Base-by-base conservation (phyloP, 2,113 vertebrate genomes). In the Embiotoca jacksoni region DNA sequence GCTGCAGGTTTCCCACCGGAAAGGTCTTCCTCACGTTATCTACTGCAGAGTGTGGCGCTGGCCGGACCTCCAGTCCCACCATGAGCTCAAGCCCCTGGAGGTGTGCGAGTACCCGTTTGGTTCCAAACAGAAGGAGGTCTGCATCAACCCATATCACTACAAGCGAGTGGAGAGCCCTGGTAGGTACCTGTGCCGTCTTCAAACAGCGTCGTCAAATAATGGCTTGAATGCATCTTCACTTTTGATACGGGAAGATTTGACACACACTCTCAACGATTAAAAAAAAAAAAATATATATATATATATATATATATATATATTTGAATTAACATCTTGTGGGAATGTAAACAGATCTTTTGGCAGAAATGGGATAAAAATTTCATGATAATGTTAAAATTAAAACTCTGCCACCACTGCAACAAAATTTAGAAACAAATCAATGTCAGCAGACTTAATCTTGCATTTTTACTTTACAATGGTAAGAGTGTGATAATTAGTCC, bases 111-210 rank as follows among this genome's bases (percentile, higher is more conserved):
- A 97, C 93, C 98, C 98, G 15, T 99, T 99, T 83, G 98, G 98
- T 87, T 99, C 98, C 78, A 99, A 99, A 76, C 98, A 99, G 93
- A 99, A 99, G 94, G 98, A 99, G 94, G 98, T 99, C 82, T 99
- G 98, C 95, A 99, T 99, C 93, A 99, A 99, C 93, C 98, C 98
- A 0, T 99, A 99, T 94, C 98, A 99, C 94, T 99, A 99, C 91
- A 99, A 98, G 89, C 94, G 98, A 88, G 98, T 99, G 84, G 98
- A 99, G 87, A 99, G 98, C 94, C 98, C 98, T 89, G 98, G 98
- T 99, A 90, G n/a, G 91, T 86, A 30, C 35, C 53, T 31, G 16
- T 31, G 1, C 7, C 9, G 9, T 73, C 37, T 15, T 4, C 2
- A 5, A 37, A 35, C 10, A n/a, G 6, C 9, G 41, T 44, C 2